phyloP scores from a whole-genome alignment of 2,888 invertebrate species.

The Tipula helvola region DNA sequence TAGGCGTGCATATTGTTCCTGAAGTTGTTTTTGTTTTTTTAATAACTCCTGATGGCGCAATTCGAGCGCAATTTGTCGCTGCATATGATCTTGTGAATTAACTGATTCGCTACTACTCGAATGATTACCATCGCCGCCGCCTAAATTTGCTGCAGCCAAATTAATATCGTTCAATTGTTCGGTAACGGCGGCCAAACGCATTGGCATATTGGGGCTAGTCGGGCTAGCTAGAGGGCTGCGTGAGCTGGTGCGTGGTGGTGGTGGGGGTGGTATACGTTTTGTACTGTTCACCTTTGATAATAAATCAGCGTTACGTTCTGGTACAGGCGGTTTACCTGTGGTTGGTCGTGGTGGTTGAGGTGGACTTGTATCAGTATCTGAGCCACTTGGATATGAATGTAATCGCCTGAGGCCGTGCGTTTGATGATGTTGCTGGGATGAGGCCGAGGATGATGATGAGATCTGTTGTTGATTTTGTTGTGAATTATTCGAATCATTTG shows the following conservation, averaged over 20 bases:
- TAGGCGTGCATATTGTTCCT: constrained; percentile 81
- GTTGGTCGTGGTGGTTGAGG: constrained; percentile 52
- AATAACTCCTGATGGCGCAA: constrained; percentile 79
- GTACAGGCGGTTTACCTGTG: constrained; percentile 63
- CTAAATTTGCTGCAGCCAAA: constrained; percentile 15
- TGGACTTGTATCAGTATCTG: constrained; percentile 67
- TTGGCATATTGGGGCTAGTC: constrained; percentile 56
- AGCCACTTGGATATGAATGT: constrained; percentile 77
- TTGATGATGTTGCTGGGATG: constrained; percentile 21
- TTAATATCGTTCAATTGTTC: constrained; percentile 24
- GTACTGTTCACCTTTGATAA: constrained; percentile 57
- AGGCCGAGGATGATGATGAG: constrained; percentile 26
- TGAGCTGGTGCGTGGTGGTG: constrained; percentile 82
- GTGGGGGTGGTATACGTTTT: constrained; percentile 76
- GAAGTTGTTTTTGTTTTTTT: constrained; percentile 74
- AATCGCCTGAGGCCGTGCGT: constrained; percentile 54
- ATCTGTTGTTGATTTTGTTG: constrained; percentile 28
- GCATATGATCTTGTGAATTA: constrained; percentile 57
- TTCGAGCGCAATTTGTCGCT: constrained; percentile 65
- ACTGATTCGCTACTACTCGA: constrained; percentile 66
- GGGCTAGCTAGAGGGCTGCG: constrained; percentile 79
- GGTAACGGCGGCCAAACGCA: constrained; percentile 37
- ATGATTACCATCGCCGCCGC: constrained; percentile 37
- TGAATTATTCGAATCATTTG: constrained; percentile 8
- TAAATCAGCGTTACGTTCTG: constrained; percentile 68